Evolutionary conservation across 1,140 invertebrate genomes (phyloP), one percentile per base, ranked within the genome.

Genomic region (Drosophila virilis): DNA sequence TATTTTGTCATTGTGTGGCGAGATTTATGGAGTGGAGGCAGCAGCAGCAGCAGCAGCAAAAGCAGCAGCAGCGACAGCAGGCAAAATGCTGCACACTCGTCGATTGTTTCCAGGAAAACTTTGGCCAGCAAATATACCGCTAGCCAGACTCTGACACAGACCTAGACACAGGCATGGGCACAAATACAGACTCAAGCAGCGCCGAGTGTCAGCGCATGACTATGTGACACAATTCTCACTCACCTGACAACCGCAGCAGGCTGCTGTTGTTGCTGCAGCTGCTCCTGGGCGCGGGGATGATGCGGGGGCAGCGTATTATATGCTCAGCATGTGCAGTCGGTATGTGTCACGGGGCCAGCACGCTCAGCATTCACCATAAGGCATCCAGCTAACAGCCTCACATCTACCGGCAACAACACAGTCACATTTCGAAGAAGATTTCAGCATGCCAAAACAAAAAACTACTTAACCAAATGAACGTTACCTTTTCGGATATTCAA

Each of bases 1-100:
- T 91, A 91, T 91, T 91, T 91, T 91, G 89, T 91, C 89, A 91
- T 91, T 91, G 89, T 89, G 84, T 91, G 81, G 80, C 82, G 78
- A 91, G 89, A 91, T 91, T 91, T 91, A 91, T 91, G 85, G 89
- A 91, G 89, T 91, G 86, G 74, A 86, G 80, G 67, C 64, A 77
- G 77, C 79, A 60, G 65, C 78, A 64, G 66, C 55, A 71, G 58
- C 70, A 58, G 52, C 45, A 33, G 46, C 59, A 38, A 13, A 38
- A 57, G 13, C 62, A 59, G 32, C 50, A 48, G 60, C 62, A 60
- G 66, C 66, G 15, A 61, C 58, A 62, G 74, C 60, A 68, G 50
- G 62, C 54, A 80, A 77, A 80, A 82, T 69, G 84, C 84, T 75
- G 58, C 35, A 67, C 81, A 64, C 70, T 66, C 71, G 65, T 48